Evolutionary conservation across 1,140 invertebrate genomes (phyloP).

Genomic region (Drosophila leontia): DNA sequence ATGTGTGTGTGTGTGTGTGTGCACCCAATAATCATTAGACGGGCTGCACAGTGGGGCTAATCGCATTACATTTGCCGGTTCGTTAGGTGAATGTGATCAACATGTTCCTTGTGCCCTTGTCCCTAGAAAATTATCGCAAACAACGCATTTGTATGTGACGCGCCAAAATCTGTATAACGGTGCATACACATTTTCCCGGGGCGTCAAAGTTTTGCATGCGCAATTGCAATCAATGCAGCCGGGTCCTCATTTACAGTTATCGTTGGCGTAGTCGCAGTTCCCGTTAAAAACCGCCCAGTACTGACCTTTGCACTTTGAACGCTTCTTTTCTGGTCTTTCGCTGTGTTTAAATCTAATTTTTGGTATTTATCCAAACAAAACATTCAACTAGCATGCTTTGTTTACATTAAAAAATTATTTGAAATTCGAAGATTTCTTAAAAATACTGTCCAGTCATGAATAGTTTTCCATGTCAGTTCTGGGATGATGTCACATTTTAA

Average conservation of each 20-base stretch:
- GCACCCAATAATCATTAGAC: slow-evolving; percentile 28
- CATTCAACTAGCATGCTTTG: not conserved
- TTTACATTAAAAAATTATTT: not conserved
- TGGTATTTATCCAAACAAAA: slow-evolving; percentile 1
- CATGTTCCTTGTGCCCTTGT: slow-evolving; percentile 1
- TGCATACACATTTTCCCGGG: slow-evolving; percentile 39
- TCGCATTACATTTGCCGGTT: slow-evolving; percentile 8
- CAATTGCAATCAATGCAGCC: slow-evolving; percentile 28
- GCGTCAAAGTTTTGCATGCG: slow-evolving; percentile 38
- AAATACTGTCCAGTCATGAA: not conserved
- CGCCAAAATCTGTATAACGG: slow-evolving; percentile 39
- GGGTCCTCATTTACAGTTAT: slow-evolving; percentile 11
- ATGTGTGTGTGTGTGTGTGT: not conserved
- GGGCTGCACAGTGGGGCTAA: slow-evolving; percentile 23
- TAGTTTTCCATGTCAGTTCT: not conserved
- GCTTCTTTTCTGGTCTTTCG: not conserved
- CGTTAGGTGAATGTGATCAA: slow-evolving; percentile 1
- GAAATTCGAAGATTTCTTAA: not conserved
- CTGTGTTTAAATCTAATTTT: not conserved
- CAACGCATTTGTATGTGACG: not conserved
- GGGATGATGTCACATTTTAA: slow-evolving; percentile 1
- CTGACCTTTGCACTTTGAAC: slow-evolving; percentile 18
- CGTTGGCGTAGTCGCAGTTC: not conserved
- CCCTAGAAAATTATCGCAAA: slow-evolving; percentile 1
- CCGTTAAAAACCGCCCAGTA: not conserved